phyloP scores from a whole-genome alignment of 2,888 invertebrate species.

The Auanema freiburgensis region DNA sequence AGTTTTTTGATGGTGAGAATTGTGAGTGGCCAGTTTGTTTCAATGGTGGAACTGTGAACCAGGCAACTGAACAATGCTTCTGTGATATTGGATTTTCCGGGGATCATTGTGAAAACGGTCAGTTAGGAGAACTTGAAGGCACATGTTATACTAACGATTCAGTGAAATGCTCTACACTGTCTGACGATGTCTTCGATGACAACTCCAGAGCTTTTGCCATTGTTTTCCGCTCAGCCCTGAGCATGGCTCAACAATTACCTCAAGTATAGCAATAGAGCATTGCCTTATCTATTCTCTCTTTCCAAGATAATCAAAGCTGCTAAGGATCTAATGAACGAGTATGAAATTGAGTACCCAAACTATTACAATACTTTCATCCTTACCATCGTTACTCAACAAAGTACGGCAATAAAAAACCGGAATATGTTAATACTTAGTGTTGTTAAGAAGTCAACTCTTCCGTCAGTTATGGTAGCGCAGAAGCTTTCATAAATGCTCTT shows the following conservation, averaged over 20 bases:
- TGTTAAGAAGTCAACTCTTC: slow-evolving; percentile 28
- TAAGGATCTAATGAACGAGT: slow-evolving; percentile 23
- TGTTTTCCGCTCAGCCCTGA: slow-evolving; percentile 39
- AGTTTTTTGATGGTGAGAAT: slow-evolving; percentile 37
- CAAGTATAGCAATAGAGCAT: slow-evolving; percentile 12
- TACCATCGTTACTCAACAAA: slow-evolving; percentile 36
- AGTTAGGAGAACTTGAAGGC: background rate
- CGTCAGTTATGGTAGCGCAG: slow-evolving; percentile 21
- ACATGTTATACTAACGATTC: background rate
- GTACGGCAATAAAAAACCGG: slow-evolving; percentile 9
- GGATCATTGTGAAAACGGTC: slow-evolving; percentile 33
- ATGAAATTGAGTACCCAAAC: slow-evolving; percentile 24
- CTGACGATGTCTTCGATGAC: slow-evolving; percentile 32
- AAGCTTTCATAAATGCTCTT: slow-evolving; percentile 26
- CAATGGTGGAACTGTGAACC: slow-evolving; percentile 35
- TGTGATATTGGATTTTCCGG: slow-evolving; percentile 32
- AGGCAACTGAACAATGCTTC: slow-evolving; percentile 27
- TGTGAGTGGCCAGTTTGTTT: slow-evolving; percentile 44
- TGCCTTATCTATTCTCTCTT: background rate
- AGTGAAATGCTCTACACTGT: slow-evolving; percentile 25
- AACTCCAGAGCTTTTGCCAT: slow-evolving; percentile 40
- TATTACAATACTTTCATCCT: slow-evolving; percentile 37
- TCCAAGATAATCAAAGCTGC: slow-evolving; percentile 27
- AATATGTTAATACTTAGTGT: background rate
- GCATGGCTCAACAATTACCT: slow-evolving; percentile 31